These are phyloP conservation scores for Flexamia atlantica DNA, from an alignment of 2,888 invertebrate species.

Conservation along the genomic window DNA sequence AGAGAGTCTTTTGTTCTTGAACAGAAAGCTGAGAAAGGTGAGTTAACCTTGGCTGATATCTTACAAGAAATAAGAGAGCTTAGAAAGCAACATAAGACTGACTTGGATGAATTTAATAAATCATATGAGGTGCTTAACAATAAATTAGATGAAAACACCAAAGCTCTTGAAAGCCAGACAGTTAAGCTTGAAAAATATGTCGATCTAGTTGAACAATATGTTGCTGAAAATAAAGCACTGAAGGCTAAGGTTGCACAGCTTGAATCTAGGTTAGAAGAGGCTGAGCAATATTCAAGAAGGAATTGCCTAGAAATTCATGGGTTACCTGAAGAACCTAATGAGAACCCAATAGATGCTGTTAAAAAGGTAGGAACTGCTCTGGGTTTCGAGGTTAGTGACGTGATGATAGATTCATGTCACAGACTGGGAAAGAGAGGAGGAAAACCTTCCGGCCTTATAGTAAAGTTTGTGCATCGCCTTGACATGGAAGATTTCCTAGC, in stretches of 20 bases:
- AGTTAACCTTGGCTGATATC: too few species aligned
- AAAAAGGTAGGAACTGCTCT: background rate
- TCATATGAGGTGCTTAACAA: background rate
- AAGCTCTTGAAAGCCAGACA: background rate
- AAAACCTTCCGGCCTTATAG: background rate
- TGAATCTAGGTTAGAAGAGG: background rate
- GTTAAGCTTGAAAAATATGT: background rate
- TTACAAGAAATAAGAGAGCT: too few species aligned
- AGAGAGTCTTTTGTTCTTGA: background rate
- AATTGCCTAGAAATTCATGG: too few species aligned
- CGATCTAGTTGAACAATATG: background rate
- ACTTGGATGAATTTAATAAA: background rate
- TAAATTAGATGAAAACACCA: background rate
- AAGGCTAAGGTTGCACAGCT: background rate
- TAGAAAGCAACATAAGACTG: background rate
- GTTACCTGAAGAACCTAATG: background rate
- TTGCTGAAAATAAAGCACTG: background rate
- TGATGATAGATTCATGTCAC: background rate
- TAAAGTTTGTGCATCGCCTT: conserved; percentile 4
- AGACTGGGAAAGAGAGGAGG: background rate
- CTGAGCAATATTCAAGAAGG: background rate
- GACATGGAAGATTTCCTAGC: background rate
- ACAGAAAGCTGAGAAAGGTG: background rate
- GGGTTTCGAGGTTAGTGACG: background rate
- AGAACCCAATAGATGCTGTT: background rate